These are phyloP conservation scores for Daubentonia madagascariensis DNA, from an alignment of 2,113 vertebrate species.

Conservation along the genomic window DNA sequence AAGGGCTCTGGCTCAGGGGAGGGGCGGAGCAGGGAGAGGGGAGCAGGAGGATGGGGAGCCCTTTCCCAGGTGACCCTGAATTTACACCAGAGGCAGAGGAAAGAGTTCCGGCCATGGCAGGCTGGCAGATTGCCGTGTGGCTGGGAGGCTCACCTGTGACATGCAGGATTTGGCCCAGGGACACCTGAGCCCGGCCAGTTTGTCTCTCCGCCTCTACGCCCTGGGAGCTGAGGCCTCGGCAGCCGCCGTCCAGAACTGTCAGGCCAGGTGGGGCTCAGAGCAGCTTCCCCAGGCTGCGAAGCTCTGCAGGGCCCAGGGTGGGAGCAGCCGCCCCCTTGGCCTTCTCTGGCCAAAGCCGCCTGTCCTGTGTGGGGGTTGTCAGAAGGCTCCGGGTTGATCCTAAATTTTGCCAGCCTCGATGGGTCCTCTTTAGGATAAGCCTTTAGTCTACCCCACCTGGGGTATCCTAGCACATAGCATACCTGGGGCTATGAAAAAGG, in stretches of 20 bases:
- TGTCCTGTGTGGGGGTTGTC: not conserved
- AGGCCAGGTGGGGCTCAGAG: fast-evolving
- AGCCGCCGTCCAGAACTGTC: not conserved
- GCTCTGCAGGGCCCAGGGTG: fast-evolving
- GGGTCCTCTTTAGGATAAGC: not conserved
- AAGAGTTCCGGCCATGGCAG: not conserved
- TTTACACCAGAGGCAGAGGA: not conserved
- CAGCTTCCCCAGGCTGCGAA: fast-evolving
- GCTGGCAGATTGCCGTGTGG: too few relatives aligned
- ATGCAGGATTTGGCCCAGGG: too few relatives aligned
- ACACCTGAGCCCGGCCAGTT: too few relatives aligned
- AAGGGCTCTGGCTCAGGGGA: not conserved
- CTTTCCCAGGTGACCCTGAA: not conserved
- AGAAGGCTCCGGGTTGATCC: not conserved
- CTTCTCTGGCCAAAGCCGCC: not conserved
- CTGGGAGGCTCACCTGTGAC: not conserved
- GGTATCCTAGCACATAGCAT: too few relatives aligned
- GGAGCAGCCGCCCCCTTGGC: fast-evolving
- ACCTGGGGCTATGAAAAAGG: fast-evolving
- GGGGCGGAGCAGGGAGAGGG: not conserved
- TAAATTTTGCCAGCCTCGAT: too few relatives aligned
- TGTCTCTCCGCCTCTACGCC: fast-evolving
- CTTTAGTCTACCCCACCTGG: not conserved
- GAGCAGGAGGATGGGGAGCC: not conserved
- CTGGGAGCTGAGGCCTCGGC: not conserved